phyloP scores from a whole-genome alignment of 35 echinoderm and acorn worm species.

The Diadema setosum region DNA sequence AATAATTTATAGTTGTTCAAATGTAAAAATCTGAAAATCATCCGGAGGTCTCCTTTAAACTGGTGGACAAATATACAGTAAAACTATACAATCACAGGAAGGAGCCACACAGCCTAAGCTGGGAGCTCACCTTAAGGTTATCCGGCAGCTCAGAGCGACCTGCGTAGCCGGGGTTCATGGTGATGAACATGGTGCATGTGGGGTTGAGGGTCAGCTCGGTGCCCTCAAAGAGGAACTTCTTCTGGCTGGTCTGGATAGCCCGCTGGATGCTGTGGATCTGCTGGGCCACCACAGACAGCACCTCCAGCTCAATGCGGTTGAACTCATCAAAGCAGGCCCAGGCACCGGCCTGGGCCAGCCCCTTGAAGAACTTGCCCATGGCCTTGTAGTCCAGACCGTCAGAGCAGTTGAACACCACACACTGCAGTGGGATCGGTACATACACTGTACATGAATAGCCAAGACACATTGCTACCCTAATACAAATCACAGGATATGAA shows the following conservation, averaged over 20 bases:
- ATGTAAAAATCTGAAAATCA: no score
- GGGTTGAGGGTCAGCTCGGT: constrained; percentile 94
- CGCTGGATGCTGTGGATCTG: constrained; percentile 96
- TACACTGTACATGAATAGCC: no score
- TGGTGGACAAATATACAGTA: no score
- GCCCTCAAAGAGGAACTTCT: constrained; percentile 96
- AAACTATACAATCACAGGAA: no score
- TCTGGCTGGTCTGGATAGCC: constrained; percentile 71
- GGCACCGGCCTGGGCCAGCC: constrained; percentile 84
- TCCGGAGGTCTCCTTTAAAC: no score
- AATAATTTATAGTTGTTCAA: no score
- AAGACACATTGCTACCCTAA: no score
- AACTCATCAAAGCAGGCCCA: constrained; percentile 99
- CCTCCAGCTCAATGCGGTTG: constrained; percentile 98
- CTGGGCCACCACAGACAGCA: constrained; percentile 92
- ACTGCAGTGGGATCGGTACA: constrained; percentile 57
- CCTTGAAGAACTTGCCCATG: constrained; percentile 99
- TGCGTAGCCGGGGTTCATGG: constrained; percentile 97
- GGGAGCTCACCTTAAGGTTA: constrained; percentile 78
- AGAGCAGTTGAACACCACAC: constrained; percentile 99
- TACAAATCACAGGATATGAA: no score
- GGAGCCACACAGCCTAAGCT: no score
- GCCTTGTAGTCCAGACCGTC: constrained; percentile 97
- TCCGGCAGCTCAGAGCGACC: constrained; percentile 89
- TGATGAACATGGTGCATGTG: constrained; percentile 98